Evolutionary conservation across 2,888 invertebrate genomes (phyloP), one percentile per base, ranked within the genome.

Genomic region (Neocrepidodera transversa): DNA sequence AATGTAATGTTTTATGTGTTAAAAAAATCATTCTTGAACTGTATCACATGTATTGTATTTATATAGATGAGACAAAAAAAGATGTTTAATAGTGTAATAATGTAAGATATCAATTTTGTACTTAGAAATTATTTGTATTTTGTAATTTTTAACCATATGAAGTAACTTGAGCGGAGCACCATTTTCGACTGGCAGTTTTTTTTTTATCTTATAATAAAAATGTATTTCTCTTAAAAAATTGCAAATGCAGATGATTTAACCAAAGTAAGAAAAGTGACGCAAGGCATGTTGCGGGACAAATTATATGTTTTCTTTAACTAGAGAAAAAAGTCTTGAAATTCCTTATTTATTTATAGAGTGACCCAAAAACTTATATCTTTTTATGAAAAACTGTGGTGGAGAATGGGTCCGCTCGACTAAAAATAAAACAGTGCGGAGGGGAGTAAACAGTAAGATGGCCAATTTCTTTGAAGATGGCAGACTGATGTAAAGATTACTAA

Each of bases 401-500:
- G 45, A 53, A 45, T 35, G 10, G 23, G 8, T 3, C 32, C 53
- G 53, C 40, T 55, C 36, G 13, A 14, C 47, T 40, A 53, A 20
- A 43, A 38, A 45, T n/a, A 42, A 56, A 52, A 64, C 67, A 66
- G 64, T 68, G 72, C 68, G 74, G 71, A 68, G 72, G 73, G 73
- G 74, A 74, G 69, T 67, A 68, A 65, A 64, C 36, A 68, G 68
- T 68, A 63, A 71, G 72, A 72, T 66, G 72, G 76, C 74, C 74
- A 72, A 70, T 73, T 75, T 71, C 63, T 62, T 67, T 67, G 62
- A 68, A 72, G 65, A 73, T 71, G 74, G 74, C 78, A 80, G 80
- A 80, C 80, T 80, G 80, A 80, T 80, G 79, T 80, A 80, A 80
- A 80, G 79, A 76, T 36, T 77, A 77, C 76, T 78, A 79, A 77